Conservation (phyloP, 2,797 vertebrate genomes). For the Sternotherus odoratus region DNA sequence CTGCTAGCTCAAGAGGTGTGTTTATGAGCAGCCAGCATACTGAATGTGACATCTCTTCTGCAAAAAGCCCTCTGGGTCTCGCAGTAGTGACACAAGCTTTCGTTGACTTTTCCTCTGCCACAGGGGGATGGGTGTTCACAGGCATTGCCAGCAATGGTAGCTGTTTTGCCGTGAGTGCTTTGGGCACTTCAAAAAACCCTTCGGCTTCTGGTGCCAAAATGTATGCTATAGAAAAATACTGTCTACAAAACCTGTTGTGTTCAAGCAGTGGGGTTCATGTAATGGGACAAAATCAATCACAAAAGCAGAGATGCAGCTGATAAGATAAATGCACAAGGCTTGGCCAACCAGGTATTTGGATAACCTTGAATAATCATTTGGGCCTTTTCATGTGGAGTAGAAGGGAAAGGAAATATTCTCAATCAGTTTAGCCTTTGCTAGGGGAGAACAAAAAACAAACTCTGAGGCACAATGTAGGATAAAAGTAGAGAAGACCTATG, state of each 20-base stretch:
- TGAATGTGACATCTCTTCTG: not conserved
- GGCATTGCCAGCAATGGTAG: not conserved
- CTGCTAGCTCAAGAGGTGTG: not conserved
- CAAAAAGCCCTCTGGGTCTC: not conserved
- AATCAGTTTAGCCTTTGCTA: not conserved
- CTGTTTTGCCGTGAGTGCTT: not conserved
- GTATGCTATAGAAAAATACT: not conserved
- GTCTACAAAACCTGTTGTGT: not conserved
- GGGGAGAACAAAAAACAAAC: not conserved
- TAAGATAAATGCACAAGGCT: not conserved
- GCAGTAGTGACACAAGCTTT: not conserved
- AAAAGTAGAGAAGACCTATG: not conserved
- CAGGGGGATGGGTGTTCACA: fast-evolving
- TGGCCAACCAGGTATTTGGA: not conserved
- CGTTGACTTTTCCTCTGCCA: not conserved
- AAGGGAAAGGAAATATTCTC: not conserved
- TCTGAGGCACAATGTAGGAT: not conserved
- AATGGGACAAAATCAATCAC: not conserved
- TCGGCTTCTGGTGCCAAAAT: not conserved
- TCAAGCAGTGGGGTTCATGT: fast-evolving
- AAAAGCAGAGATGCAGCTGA: fast-evolving
- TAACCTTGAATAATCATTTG: not conserved
- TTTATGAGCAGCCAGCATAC: conserved; percentile 14
- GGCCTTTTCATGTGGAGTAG: not conserved
- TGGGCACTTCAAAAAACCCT: not conserved